These are phyloP conservation scores for Staurois parvus DNA, from an alignment of 2,797 vertebrate genomes.

Conservation along the genomic window DNA sequence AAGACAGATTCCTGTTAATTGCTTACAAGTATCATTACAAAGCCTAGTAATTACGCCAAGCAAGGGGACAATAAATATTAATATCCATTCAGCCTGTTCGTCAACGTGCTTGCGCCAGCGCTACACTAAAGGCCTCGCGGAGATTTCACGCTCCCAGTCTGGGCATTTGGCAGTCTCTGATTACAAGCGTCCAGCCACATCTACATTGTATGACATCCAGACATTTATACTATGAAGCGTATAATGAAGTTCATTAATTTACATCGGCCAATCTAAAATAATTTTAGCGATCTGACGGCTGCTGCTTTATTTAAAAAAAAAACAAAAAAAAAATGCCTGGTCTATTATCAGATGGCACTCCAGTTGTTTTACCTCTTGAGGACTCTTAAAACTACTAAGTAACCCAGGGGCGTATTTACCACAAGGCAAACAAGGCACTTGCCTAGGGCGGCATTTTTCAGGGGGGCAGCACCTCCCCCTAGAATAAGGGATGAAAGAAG, in stretches of 20 bases:
- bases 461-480: no score
- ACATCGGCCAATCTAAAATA: neutral
- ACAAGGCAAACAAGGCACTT: no score
- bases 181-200: neutral
- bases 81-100: slow-evolving; percentile 49
- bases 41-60: slow-evolving; percentile 59
- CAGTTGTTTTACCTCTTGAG: neutral
- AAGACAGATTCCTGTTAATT: slow-evolving; percentile 58
- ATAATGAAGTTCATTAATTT: neutral
- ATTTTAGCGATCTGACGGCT: neutral
- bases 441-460: no score
- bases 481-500: no score
- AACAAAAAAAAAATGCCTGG: no score
- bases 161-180: neutral
- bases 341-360: neutral
- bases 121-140: neutral
- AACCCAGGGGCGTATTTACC: neutral
- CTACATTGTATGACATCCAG: neutral
- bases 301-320: neutral
- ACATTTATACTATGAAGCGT: neutral
- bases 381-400: neutral
- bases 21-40: slow-evolving; percentile 51
- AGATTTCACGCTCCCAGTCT: neutral
- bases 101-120: neutral
- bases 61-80: slow-evolving; percentile 64